These are phyloP conservation scores for Actenoides lindsayi DNA, from an alignment of 2,113 vertebrate species.

Conservation along the genomic window DNA sequence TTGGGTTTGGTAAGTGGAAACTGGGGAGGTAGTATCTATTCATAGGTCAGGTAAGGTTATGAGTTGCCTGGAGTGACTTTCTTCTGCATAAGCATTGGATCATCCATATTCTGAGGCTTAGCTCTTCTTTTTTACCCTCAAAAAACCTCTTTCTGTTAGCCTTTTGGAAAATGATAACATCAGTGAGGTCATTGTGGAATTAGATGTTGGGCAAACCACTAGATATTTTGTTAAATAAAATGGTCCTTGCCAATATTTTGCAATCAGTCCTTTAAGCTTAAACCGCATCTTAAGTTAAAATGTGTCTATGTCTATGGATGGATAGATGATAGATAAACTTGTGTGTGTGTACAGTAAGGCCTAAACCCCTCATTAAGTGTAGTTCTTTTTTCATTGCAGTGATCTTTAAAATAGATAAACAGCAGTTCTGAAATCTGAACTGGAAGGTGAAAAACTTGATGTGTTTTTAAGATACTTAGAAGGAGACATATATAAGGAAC, in stretches of 20 bases:
- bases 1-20: background rate
- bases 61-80: constrained; percentile 20
- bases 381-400: background rate
- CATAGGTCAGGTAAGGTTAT: constrained; percentile 28
- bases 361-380: constrained; percentile 46
- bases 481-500: constrained; percentile 4
- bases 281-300: constrained; percentile 26
- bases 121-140: constrained; percentile 39
- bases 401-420: constrained; percentile 59
- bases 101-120: constrained; percentile 2
- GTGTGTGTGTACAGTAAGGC: background rate
- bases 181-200: constrained; percentile 38
- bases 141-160: constrained; percentile 28
- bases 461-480: constrained; percentile 73
- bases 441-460: constrained; percentile 60
- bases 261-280: constrained; percentile 45
- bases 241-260: constrained; percentile 13
- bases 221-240: constrained; percentile 36
- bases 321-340: constrained; percentile 4
- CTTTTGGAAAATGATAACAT: constrained; percentile 56
- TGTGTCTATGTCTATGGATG: background rate
- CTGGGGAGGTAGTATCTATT: background rate
- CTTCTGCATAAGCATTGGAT: background rate
- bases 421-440: constrained; percentile 46
- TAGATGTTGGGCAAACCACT: constrained; percentile 47